Percentiles rank a stretch among this genome's conserved stretches.
Conservation (phyloP, 2,113 vertebrate genomes). For the Leptobrachium leishanense region DNA sequence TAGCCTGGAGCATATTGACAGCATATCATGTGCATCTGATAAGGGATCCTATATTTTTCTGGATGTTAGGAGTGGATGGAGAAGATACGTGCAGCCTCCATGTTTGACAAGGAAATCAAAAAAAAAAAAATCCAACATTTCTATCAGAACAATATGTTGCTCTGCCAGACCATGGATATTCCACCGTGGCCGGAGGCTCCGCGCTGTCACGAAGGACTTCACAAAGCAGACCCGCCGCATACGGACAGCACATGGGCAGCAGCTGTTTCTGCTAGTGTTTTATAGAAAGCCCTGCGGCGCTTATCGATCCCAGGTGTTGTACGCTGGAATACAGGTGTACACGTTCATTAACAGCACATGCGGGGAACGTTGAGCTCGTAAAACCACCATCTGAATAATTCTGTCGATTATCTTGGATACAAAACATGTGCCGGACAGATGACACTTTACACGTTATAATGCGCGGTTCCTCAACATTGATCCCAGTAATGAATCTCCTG, state of each 20-base stretch:
- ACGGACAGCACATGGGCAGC: slow-evolving; percentile 18
- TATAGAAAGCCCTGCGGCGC: slow-evolving; percentile 49
- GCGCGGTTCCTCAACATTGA: too few relatives aligned
- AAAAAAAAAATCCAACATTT: slow-evolving; percentile 3
- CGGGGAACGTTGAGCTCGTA: too few relatives aligned
- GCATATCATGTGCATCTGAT: neutral
- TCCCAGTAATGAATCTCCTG: too few relatives aligned
- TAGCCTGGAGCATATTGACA: neutral
- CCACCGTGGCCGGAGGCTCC: slow-evolving; percentile 11
- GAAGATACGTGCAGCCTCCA: neutral
- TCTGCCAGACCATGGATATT: slow-evolving; percentile 3
- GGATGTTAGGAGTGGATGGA: neutral
- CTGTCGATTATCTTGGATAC: too few relatives aligned
- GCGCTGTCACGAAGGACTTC: neutral
- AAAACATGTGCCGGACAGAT: too few relatives aligned
- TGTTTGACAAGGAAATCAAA: neutral
- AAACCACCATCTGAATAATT: too few relatives aligned
- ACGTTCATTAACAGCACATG: too few relatives aligned
- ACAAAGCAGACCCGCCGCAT: neutral
- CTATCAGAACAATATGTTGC: slow-evolving; percentile 28
- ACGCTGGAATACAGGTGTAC: slow-evolving; percentile 44
- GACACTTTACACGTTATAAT: too few relatives aligned
- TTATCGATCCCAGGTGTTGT: slow-evolving; percentile 54
- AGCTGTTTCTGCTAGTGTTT: slow-evolving; percentile 45
- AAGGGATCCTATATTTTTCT: too few relatives aligned